Evolutionary conservation across 2,797 vertebrate genomes (phyloP).

Genomic region (Onychomys torridus): DNA sequence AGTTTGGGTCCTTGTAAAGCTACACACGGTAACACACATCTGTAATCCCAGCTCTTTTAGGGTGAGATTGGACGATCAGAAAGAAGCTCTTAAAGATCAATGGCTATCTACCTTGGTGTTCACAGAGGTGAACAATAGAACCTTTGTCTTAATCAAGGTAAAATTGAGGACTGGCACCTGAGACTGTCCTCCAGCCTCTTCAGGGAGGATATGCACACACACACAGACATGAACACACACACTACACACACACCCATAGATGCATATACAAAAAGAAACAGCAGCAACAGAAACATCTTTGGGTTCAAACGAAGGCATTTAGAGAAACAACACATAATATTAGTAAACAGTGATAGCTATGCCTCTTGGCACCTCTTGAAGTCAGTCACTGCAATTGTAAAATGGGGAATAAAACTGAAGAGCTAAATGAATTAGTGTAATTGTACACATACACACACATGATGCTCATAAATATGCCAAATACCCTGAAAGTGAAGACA

Average conservation of each 20-base stretch:
- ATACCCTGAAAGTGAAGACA: background rate
- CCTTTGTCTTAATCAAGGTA: background rate
- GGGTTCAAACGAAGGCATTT: background rate
- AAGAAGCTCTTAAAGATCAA: background rate
- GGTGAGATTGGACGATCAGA: background rate
- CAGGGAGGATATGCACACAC: background rate
- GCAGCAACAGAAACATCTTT: background rate
- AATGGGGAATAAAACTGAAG: background rate
- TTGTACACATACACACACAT: rapidly evolving
- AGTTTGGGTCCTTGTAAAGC: background rate
- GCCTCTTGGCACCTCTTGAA: background rate
- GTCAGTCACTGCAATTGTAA: background rate
- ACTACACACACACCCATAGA: background rate
- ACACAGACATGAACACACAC: background rate
- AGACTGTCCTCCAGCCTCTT: background rate
- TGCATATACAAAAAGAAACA: background rate
- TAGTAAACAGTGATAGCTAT: background rate
- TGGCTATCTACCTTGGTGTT: no score
- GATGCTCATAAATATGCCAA: background rate
- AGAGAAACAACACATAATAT: background rate
- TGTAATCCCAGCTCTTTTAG: background rate
- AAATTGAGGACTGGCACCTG: background rate
- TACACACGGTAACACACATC: background rate
- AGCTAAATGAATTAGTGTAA: background rate
- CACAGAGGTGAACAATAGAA: background rate